Evolutionary conservation across 2,888 invertebrate genomes (phyloP).

Genomic region (Drosophila borborema): DNA sequence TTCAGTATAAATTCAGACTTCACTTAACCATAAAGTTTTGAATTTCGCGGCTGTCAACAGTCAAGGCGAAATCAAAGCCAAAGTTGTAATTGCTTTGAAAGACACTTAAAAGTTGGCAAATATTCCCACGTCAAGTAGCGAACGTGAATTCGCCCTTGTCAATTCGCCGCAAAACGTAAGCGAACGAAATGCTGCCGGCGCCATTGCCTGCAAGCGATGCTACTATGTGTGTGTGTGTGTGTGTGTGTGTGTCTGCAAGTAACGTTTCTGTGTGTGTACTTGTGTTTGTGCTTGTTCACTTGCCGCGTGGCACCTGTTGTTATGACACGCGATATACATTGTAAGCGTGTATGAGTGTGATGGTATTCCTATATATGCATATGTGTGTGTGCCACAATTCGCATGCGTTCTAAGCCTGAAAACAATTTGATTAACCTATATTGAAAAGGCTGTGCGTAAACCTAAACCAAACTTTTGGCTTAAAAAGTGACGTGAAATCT

Average conservation of each 20-base stretch:
- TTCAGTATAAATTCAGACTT: not conserved
- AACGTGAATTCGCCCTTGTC: conserved; percentile 47
- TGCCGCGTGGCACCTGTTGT: conserved; percentile 72
- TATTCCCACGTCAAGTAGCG: conserved; percentile 5
- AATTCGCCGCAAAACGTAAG: conserved; percentile 46
- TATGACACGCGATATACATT: conserved; percentile 66
- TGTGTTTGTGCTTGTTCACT: conserved; percentile 37
- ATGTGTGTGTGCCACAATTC: conserved; percentile 10
- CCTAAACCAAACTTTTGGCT: conserved; percentile 22
- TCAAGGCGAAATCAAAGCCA: conserved; percentile 27
- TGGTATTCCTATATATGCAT: not conserved
- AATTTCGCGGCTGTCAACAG: conserved; percentile 20
- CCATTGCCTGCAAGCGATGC: conserved; percentile 28
- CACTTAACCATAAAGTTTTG: not conserved
- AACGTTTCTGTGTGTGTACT: conserved; percentile 12
- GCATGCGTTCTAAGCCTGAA: conserved; percentile 11
- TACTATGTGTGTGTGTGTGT: conserved; percentile 30
- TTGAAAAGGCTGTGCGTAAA: conserved; percentile 13
- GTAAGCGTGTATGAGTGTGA: not conserved
- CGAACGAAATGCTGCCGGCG: conserved; percentile 7
- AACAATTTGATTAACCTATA: conserved; percentile 34
- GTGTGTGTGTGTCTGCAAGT: conserved; percentile 16
- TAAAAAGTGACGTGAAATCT: conserved; percentile 45
- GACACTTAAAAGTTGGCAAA: conserved; percentile 24
- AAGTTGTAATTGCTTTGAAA: conserved; percentile 38